Evolutionary conservation across 2,888 invertebrate species (phyloP).

Genomic region (Schrankia costaestrigalis): DNA sequence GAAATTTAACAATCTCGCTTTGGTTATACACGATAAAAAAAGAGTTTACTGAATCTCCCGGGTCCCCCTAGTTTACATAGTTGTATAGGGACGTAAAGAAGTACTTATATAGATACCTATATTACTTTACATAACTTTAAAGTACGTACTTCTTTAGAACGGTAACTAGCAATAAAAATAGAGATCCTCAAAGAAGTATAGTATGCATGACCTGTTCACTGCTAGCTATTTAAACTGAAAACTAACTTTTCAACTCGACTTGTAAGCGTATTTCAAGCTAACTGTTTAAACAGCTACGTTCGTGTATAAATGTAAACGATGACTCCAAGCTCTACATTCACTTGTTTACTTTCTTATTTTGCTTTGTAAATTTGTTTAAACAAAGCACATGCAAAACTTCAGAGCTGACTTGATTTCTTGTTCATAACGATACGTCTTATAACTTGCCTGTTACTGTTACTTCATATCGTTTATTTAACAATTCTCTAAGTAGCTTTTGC

Average conservation of each 20-base stretch:
- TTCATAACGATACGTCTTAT: conserved; percentile 31
- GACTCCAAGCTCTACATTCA: conserved; percentile 53
- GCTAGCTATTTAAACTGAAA: conserved; percentile 43
- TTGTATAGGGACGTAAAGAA: too few species aligned
- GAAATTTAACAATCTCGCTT: too few species aligned
- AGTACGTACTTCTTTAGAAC: too few species aligned
- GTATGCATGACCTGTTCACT: conserved; percentile 20
- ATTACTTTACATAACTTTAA: too few species aligned
- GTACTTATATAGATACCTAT: too few species aligned
- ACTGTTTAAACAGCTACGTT: conserved; percentile 54
- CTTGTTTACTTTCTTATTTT: conserved; percentile 64
- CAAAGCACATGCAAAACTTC: conserved; percentile 48
- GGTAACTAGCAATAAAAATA: too few species aligned
- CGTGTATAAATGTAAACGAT: conserved; percentile 62
- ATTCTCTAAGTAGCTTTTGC: too few species aligned
- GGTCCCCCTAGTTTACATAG: too few species aligned
- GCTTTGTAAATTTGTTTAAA: conserved; percentile 56
- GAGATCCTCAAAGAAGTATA: conserved; percentile 6
- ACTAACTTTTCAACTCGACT: conserved; percentile 56
- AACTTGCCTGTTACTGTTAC: conserved; percentile 20
- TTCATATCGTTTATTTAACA: too few species aligned
- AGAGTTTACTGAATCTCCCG: too few species aligned
- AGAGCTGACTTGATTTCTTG: conserved; percentile 37
- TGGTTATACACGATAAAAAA: too few species aligned
- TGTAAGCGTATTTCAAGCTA: conserved; percentile 51